Evolutionary conservation across 2,797 vertebrate species (phyloP).

Genomic region (Parauchenoglanis ngamensis): DNA sequence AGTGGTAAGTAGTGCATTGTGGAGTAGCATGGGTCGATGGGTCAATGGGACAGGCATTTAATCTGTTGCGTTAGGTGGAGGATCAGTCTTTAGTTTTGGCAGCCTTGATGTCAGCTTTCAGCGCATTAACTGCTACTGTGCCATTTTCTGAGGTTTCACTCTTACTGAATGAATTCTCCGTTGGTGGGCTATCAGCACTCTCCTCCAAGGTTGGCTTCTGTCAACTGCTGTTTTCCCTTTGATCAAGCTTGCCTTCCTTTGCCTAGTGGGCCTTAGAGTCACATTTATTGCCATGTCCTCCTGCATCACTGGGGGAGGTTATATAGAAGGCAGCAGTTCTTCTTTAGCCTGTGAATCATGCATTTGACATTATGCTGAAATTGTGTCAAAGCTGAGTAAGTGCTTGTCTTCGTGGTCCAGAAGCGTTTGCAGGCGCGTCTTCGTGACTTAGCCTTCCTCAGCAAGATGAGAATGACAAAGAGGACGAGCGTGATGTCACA

Average conservation of each 20-base stretch:
- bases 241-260: neutral
- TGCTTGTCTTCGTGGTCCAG: neutral
- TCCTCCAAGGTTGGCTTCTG: neutral
- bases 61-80: slow-evolving; percentile 9
- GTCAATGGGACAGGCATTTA: slow-evolving; percentile 1
- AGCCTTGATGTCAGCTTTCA: neutral
- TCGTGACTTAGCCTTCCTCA: neutral
- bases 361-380: neutral
- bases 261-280: neutral
- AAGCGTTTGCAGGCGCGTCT: neutral
- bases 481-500: neutral
- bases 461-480: neutral
- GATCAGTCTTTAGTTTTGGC: slow-evolving; percentile 2
- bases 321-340: neutral
- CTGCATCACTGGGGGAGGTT: neutral
- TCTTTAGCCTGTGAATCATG: neutral
- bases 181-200: neutral
- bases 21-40: neutral
- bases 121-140: slow-evolving; percentile 6
- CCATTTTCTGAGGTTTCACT: neutral
- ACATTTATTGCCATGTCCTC: neutral
- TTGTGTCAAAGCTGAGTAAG: neutral
- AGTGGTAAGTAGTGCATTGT: neutral
- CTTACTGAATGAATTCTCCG: neutral
- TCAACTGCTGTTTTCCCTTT: slow-evolving; percentile 12